Evolutionary conservation across 1,140 invertebrate species (phyloP), one percentile per base, ranked within the genome.

Genomic region (Drosophila santomea): DNA sequence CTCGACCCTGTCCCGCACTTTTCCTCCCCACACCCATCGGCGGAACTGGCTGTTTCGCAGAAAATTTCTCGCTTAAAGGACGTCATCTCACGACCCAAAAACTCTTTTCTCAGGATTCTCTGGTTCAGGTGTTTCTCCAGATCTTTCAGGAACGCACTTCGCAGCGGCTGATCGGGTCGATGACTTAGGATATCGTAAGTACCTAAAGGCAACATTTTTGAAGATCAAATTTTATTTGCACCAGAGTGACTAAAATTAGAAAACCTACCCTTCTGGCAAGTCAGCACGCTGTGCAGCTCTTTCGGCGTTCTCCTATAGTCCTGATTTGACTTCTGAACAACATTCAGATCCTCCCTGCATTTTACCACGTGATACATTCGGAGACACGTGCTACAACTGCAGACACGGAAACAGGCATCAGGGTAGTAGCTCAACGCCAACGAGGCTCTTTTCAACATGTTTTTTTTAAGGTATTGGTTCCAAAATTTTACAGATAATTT

Each of bases 401-500:
- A 39, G 35, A 50, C 17, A 23, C 36, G 44, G 2, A 25, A 28
- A 44, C 51, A 50, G 8, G 28, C 43, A 44, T 25, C 15, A 1
- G 44, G 35, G 3, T 20, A 71, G 1, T 68, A 51, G 51, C 51
- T 20, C 3, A 57, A 38, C 14, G 64, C 51, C 44, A 57, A 23
- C 4, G 64, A 56, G 64, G 67, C 52, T 15, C 44, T 10, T 57
- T 58, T 57, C 14, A 69, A 57, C 67, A 71, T 71, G 15, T 20
- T 39, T 35, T 17, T 3, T 12, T 41, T 7, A 0, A 25, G 36
- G 36, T 48, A 41, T 69, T 0, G 4, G 23, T 47, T 4, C 43
- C 51, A 15, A 71, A 69, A 71, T 11, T 71, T 2, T 2, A 71
- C 64, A 23, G 32, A 39, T 11, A 68, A 68, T 68, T 68, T 68